Conservation (phyloP, 2,113 vertebrate genomes). For the Illadopsis cleaveri region DNA sequence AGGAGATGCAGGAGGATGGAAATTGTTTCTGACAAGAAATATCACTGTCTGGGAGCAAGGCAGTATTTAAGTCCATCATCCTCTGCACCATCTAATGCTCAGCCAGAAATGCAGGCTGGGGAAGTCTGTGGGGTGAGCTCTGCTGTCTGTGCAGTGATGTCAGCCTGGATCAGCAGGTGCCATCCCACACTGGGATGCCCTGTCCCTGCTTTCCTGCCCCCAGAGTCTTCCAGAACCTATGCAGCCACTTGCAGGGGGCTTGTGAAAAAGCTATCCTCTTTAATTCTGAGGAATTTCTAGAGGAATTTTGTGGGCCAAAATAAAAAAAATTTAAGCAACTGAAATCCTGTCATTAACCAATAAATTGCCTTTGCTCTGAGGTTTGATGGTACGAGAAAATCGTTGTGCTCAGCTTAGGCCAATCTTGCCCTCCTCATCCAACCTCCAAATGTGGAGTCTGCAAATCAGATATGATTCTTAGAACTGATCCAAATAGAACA, state of each 20-base stretch:
- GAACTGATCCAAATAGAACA: not conserved
- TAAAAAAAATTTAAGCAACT: not conserved
- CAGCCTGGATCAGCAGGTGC: not conserved
- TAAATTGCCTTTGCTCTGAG: not conserved
- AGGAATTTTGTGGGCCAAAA: not conserved
- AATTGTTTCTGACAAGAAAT: not conserved
- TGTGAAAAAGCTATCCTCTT: not conserved
- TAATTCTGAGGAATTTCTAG: not conserved
- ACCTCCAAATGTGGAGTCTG: not conserved
- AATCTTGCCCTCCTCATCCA: not conserved
- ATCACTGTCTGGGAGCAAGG: not conserved
- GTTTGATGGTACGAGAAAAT: not conserved
- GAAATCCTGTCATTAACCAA: not conserved
- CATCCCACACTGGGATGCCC: rapidly evolving
- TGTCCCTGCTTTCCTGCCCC: rapidly evolving
- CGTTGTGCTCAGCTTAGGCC: not conserved
- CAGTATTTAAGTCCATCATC: not conserved
- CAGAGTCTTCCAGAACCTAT: not conserved
- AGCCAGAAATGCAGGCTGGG: not conserved
- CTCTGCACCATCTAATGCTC: not conserved
- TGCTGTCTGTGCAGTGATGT: not conserved
- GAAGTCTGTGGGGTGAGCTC: not conserved
- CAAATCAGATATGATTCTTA: not conserved
- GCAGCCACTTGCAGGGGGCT: not conserved
- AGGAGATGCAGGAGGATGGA: not conserved